phyloP scores from a whole-genome alignment of 2,888 invertebrate genomes.

The Eupithecia subfuscata region DNA sequence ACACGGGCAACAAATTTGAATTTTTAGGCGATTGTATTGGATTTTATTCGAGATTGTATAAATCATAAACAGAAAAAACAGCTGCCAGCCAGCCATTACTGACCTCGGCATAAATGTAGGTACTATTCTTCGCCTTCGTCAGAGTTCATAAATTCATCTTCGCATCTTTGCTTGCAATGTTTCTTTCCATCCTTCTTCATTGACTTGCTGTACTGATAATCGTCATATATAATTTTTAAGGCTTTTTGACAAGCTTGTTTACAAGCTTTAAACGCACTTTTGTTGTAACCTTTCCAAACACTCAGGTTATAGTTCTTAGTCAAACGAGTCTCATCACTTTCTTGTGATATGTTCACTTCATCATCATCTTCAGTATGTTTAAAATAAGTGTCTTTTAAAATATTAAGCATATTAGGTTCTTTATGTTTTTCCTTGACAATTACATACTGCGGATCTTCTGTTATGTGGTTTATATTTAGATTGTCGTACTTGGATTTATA shows the following conservation, averaged over 20 bases:
- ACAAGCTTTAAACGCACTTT: slow-evolving; percentile 47
- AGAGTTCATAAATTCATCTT: too few relatives aligned
- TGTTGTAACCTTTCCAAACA: slow-evolving; percentile 36
- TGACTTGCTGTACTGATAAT: slow-evolving; percentile 48
- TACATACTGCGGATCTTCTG: not conserved
- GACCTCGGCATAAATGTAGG: not conserved
- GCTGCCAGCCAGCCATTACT: not conserved
- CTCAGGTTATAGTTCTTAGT: not conserved
- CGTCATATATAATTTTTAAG: slow-evolving; percentile 45
- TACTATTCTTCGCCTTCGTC: not conserved
- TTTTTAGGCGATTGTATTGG: not conserved
- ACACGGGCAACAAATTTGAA: not conserved
- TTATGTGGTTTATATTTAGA: not conserved
- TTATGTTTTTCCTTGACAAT: not conserved
- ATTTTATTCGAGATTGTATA: not conserved
- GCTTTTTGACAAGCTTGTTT: slow-evolving; percentile 52
- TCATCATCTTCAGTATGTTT: not conserved
- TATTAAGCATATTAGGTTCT: not conserved
- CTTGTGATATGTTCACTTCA: not conserved
- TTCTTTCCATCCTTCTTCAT: slow-evolving; percentile 53
- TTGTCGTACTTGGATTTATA: not conserved
- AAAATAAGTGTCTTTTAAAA: not conserved
- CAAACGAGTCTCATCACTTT: not conserved
- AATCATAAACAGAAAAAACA: not conserved
- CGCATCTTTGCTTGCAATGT: slow-evolving; percentile 56